Evolutionary conservation across 2,113 vertebrate species (phyloP), one percentile per base, ranked within the genome.

Genomic region (Apodemus sylvaticus): DNA sequence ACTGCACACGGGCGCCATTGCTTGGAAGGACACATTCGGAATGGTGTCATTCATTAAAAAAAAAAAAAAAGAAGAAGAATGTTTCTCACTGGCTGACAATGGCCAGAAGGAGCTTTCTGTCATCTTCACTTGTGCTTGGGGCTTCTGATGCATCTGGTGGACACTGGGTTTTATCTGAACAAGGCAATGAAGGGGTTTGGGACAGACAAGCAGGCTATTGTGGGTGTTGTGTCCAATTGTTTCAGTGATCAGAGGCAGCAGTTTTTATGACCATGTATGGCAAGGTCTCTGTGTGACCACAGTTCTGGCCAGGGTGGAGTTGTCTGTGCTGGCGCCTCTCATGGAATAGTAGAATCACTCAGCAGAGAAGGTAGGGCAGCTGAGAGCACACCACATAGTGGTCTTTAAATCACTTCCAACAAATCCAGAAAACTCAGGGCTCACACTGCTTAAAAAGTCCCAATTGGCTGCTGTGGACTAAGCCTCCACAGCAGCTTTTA

Each of bases 131-230:
- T 99, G 58, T 97, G 89, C 97, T 91, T 97, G 99, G 0, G 62
- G 98, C 98, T 99, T 99, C 97, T 99, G 98, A 95, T 98, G 98
- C 98, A 98, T 98, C 96, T 99, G 98, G 83, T 71, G 90, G 99
- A 99, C 66, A 98, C 86, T 94, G 98, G 98, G 89, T 99, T 99
- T 96, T 31, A 99, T 98, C 89, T 99, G 99, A 90, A 98, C 98
- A 91, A 99, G 99, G 94, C 99, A 99, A 93, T 14, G 31, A 34
- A 68, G 66, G 66, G 13, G 66, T 34, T 36, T 68, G 31, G 66
- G 31, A 68, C 31, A 16, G 31, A 68, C 34, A 6, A 68, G 66
- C 66, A 36, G 66, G 66, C 66, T 34, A 12, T 68, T 68, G 13
- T 68, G 66, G 34, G 31, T 68, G 64, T 68, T 36, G 66, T 36